Base-by-base conservation (phyloP, 92 coral and sea anemone genomes). In the Epizoanthus fatuus region DNA sequence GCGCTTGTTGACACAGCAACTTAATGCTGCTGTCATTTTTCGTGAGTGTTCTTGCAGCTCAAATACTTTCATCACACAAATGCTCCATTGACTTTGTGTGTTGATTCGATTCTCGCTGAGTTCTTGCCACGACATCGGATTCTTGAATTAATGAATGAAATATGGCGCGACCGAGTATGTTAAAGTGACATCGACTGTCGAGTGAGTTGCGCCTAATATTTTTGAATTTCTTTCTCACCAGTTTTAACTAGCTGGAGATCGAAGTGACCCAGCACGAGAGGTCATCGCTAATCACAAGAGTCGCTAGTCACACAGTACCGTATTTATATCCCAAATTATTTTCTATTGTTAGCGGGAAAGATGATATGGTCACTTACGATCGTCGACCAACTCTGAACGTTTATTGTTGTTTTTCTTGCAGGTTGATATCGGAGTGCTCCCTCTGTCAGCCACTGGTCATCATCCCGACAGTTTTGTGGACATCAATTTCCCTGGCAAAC, bases 401-500 rank as follows among this genome's bases (percentile, higher is more conserved):
- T 65, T 35, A 35, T 2, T 13, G 7, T 44, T 62, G 22, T 20
- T 77, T 77, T 20, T 20, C 63, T 77, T 19, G 20, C 71, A 77
- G 82, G 82, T 77, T 44, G 82, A 77, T 77, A 6, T 77, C 25
- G 51, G 70, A 19, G 45, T 59, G 35, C 69, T 44, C 8, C 17
- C 82, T 44, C 29, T 65, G 5, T 5, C 35, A 8, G 51, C 11
- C 37, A 40, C n/a, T 7, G 20, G 29, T 9, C 55, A 40, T 42
- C 56, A 3, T 59, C 82, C 32, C 11, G 56, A 42, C 54, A 22
- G 25, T 11, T 44, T 11, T 7, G 44, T 17, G 55, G 70, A 62
- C 35, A 53, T 56, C 53, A 56, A 49, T 83, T 57, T 71, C 58
- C 75, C 83, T 47, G 84, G 54, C 16, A 69, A 42, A 19, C 72